These are phyloP conservation scores for Calonectris borealis DNA, from an alignment of 2,113 vertebrate genomes.

Conservation along the genomic window DNA sequence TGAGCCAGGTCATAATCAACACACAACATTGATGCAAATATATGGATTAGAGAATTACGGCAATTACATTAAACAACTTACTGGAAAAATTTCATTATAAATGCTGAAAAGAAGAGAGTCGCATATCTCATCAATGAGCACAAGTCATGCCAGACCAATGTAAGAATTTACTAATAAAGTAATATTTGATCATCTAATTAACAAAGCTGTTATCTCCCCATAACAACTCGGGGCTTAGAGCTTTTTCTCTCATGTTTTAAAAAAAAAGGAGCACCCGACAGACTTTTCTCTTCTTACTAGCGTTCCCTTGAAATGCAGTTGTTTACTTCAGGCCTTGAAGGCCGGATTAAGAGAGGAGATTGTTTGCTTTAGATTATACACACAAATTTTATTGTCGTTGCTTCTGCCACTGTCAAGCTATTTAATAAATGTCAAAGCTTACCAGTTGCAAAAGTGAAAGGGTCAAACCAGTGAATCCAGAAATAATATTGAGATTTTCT, in stretches of 20 bases:
- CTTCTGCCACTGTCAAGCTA: not conserved
- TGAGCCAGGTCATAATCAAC: not conserved
- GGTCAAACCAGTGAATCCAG: not conserved
- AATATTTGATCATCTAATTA: constrained; percentile 20
- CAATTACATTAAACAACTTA: not conserved
- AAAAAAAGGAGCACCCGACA: not conserved
- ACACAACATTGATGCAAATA: not conserved
- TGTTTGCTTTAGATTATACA: constrained; percentile 19
- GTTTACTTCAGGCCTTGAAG: constrained; percentile 20
- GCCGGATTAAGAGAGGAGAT: not conserved
- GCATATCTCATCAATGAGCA: not conserved
- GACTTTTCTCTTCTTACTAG: not conserved
- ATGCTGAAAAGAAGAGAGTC: not conserved
- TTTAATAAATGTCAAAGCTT: not conserved
- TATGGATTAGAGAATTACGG: not conserved
- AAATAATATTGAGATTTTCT: not conserved
- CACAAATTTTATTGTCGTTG: not conserved
- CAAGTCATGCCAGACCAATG: not conserved
- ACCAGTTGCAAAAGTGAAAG: not conserved
- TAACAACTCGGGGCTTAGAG: not conserved
- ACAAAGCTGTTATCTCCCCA: not conserved
- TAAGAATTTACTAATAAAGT: not conserved
- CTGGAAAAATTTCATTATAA: not conserved
- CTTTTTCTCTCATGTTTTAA: not conserved
- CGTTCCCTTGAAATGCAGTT: not conserved